Evolutionary conservation across 2,888 invertebrate species (phyloP), one percentile per base, ranked within the genome.

Genomic region (Ditula angustiorana): DNA sequence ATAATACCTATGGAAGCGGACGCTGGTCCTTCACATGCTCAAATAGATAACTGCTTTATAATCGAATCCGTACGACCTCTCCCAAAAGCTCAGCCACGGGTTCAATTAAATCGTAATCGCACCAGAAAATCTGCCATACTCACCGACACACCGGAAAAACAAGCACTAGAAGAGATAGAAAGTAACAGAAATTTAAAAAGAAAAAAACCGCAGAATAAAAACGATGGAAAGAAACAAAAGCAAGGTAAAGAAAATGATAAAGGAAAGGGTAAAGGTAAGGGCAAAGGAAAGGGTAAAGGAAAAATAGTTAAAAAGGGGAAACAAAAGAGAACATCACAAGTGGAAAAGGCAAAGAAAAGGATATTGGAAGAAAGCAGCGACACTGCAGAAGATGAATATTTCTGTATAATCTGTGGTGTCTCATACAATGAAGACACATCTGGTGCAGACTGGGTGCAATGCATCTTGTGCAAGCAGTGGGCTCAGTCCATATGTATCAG

Each of bases 381-480:
- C 67, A 13, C n/a, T 35, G 10, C 35, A 13, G 35, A 35, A 35
- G 35, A 13, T 35, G 35, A 35, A 35, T 35, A 35, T 13, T 2
- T 35, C 13, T 35, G 35, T 35, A 35, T 35, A 2, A 35, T 35
- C n/a, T 35, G 35, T 35, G 35, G 35, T 13, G 1, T 0, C n/a
- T 35, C 35, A 35, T 35, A 35, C 74, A 69, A 74, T 63, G 70
- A 70, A 74, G 77, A 74, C 74, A 74, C 67, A 69, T 62, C 68
- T 44, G 61, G 53, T 69, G 65, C 49, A 24, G n/a, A 49, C n/a
- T 49, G 49, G 49, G 35, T 13, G 16, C 21, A 41, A 19, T 4
- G 41, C 16, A 41, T 41, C 23, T 23, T 47, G 23, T 47, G 23
- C n/a, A 11, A 24, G 24, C 47, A 10, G 24, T 47, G 23, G 44